Conservation (phyloP, 1,140 invertebrate species). For the Drosophila orosa region DNA sequence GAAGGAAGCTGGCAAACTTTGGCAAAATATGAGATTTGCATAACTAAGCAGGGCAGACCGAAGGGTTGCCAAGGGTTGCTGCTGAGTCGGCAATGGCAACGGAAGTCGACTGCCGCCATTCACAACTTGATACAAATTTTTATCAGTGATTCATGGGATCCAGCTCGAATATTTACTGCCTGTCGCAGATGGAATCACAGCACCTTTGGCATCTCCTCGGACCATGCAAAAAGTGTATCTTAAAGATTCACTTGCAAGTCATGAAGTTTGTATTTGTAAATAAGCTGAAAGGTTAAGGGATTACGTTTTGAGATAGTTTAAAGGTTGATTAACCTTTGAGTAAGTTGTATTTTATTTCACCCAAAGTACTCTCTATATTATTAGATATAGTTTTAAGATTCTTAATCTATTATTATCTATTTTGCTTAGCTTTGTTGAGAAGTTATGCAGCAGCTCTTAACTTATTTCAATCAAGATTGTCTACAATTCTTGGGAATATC, state of each 20-base stretch:
- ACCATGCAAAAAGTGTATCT: slow-evolving; percentile 3
- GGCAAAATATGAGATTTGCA: slow-evolving; percentile 70
- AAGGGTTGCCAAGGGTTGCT: slow-evolving; percentile 7
- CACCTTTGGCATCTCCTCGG: neutral
- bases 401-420: neutral
- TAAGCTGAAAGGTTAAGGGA: neutral
- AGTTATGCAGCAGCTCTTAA: neutral
- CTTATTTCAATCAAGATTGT: neutral
- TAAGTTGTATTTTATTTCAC: neutral
- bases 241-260: neutral
- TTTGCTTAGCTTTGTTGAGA: neutral
- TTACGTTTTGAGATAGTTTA: neutral
- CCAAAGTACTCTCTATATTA: no score
- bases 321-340: neutral
- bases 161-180: slow-evolving; percentile 26
- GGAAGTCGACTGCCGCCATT: slow-evolving; percentile 31
- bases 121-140: slow-evolving; percentile 28
- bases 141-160: slow-evolving; percentile 34
- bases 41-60: slow-evolving; percentile 54
- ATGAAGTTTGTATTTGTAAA: slow-evolving; percentile 2
- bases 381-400: no score
- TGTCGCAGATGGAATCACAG: slow-evolving; percentile 4
- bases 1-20: slow-evolving; percentile 44
- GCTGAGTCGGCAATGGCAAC: slow-evolving; percentile 8
- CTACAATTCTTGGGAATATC: neutral